Evolutionary conservation across 37 sponge, comb jelly and placozoan genomes (phyloP).

Genomic region (Bolinopsis microptera): DNA sequence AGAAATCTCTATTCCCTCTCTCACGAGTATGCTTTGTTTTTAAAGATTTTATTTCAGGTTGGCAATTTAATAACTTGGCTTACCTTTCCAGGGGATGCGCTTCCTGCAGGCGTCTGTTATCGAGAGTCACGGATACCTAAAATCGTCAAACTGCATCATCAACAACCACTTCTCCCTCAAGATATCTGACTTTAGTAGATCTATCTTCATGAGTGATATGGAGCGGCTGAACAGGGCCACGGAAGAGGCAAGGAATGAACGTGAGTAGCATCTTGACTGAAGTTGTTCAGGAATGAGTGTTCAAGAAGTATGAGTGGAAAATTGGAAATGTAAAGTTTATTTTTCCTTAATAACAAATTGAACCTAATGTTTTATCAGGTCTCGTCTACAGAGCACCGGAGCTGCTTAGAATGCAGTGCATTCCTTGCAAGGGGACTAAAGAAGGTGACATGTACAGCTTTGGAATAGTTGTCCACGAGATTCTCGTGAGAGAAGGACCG

Average conservation of each 20-base stretch:
- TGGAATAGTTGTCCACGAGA: slow-evolving; percentile 43
- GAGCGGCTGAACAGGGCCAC: slow-evolving; percentile 46
- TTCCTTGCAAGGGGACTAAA: slow-evolving; percentile 38
- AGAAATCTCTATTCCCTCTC: too few relatives aligned
- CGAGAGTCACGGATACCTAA: slow-evolving; percentile 48
- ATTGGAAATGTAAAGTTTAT: not conserved
- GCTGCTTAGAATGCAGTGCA: slow-evolving; percentile 58
- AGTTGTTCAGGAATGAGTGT: not conserved
- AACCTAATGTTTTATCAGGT: not conserved
- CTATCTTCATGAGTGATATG: slow-evolving; percentile 66
- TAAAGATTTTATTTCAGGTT: too few relatives aligned
- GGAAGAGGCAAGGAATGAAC: slow-evolving; percentile 54
- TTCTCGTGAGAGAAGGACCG: slow-evolving; percentile 37
- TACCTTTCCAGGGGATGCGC: slow-evolving; percentile 36
- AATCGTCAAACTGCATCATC: slow-evolving; percentile 61
- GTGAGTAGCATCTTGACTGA: too few relatives aligned
- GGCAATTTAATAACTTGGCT: too few relatives aligned
- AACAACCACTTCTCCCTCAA: slow-evolving; percentile 58
- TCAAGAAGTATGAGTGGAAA: too few relatives aligned
- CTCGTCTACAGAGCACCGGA: slow-evolving; percentile 57
- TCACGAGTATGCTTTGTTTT: too few relatives aligned
- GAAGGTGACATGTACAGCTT: slow-evolving; percentile 63
- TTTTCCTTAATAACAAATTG: not conserved
- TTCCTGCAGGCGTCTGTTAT: slow-evolving; percentile 51
- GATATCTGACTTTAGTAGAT: slow-evolving; percentile 48